Conservation (phyloP, 2,113 vertebrate species). For the Ptychochromis oligacanthus region DNA sequence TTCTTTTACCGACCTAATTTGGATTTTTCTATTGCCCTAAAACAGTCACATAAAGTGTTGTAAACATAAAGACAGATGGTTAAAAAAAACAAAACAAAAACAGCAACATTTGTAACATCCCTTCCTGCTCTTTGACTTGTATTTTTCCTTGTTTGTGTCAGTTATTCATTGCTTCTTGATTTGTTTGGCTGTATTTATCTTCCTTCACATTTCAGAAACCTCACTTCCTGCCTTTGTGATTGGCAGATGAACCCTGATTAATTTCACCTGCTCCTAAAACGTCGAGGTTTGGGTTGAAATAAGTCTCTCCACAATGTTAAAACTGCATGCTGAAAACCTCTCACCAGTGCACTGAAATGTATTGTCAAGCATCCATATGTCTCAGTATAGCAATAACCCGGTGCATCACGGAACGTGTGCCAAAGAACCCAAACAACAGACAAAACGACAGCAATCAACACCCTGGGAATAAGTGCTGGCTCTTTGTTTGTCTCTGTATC, state of each 20-base stretch:
- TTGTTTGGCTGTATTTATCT: background rate
- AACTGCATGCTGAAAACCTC: too few species aligned
- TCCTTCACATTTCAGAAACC: background rate
- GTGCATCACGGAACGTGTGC: background rate
- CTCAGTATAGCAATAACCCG: background rate
- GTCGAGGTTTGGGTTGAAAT: background rate
- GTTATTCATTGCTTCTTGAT: accelerated
- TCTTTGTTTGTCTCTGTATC: background rate
- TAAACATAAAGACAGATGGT: background rate
- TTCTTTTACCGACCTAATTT: too few species aligned
- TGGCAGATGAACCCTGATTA: background rate
- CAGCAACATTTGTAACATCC: background rate
- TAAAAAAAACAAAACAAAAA: background rate
- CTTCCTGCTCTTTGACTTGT: background rate
- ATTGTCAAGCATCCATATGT: background rate
- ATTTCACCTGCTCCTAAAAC: accelerated
- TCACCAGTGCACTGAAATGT: too few species aligned
- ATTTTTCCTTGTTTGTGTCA: background rate
- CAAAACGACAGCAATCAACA: background rate
- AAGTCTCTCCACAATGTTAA: accelerated
- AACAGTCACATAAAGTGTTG: accelerated
- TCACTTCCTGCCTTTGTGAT: background rate
- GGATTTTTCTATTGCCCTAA: too few species aligned
- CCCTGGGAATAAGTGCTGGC: background rate
- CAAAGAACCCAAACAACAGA: background rate